Evolutionary conservation across 2,113 vertebrate species (phyloP), one percentile per base, ranked within the genome.

Genomic region (Eonycteris spelaea): DNA sequence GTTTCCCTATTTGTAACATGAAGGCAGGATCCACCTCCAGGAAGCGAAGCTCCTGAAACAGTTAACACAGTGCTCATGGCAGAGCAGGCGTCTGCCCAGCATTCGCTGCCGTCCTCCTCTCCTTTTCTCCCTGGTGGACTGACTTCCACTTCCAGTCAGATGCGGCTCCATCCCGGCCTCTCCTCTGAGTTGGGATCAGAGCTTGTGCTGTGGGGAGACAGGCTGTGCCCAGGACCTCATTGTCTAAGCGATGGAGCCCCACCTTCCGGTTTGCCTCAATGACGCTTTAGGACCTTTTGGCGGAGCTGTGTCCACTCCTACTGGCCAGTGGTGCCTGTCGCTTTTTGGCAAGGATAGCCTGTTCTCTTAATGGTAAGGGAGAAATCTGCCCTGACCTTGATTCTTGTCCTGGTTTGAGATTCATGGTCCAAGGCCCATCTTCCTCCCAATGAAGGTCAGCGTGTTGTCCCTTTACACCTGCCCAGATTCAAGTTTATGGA

Each of bases 1-100:
- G 91, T 97, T 97, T 98, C 96, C 96, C 95, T 91, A 7, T 19
- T 4, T 94, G 30, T 30, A 45, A 33, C 61, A 59, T 11, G 28
- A 19, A 73, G 59, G 73, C 16, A 5, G n/a, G 61, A 28, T 30
- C 40, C 30, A 30, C n/a, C 45, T 65, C 14, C 3, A 1, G 16
- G 65, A 53, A 51, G 16, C 1, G 35, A 83, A 26, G n/a, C 5
- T 0, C 0, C 2, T 35, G 65, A 19, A 35, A 2, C 21, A 15
- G 13, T 38, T 3, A 21, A 40, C 22, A 28, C 30, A 1, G 6
- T 14, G 55, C 28, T 70, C 68, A 6, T 3, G 5, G 43, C 33
- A 22, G 24, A n/a, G 51, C 26, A 1, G 45, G 16, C n/a, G 4
- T 28, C 13, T 45, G 70, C 18, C 7, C n/a, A 0, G 16, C 0